Evolutionary conservation across 2,888 invertebrate genomes (phyloP).

Genomic region (Lasioglossum lativentre): DNA sequence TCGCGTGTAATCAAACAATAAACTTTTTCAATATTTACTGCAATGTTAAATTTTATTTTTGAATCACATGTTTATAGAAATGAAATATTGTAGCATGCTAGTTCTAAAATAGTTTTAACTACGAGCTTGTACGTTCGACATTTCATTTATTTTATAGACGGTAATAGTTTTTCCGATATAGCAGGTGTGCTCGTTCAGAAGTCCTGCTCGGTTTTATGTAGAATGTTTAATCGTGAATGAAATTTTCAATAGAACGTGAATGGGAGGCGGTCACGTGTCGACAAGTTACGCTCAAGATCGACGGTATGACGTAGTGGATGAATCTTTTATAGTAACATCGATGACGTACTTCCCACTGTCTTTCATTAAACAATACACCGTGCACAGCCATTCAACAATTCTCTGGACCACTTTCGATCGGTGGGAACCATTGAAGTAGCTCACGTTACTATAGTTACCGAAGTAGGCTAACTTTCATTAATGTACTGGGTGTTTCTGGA

Average conservation of each 20-base stretch:
- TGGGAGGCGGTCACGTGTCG: background rate
- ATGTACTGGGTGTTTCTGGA: background rate
- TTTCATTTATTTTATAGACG: background rate
- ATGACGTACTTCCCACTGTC: background rate
- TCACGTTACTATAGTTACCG: background rate
- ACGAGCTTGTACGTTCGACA: background rate
- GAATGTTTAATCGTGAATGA: background rate
- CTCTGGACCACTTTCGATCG: background rate
- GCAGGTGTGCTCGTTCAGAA: background rate
- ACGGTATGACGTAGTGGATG: conserved; percentile 8
- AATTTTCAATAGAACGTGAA: conserved; percentile 48
- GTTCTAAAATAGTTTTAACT: background rate
- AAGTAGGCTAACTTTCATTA: background rate
- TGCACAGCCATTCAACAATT: background rate
- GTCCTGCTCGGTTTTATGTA: background rate
- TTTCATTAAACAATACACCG: background rate
- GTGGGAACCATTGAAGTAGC: background rate
- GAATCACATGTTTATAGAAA: background rate
- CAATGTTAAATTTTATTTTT: background rate
- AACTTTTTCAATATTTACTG: background rate
- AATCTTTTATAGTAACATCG: background rate
- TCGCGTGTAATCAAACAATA: background rate
- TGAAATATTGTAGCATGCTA: background rate
- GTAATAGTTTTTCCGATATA: conserved; percentile 19
- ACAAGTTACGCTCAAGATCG: background rate